phyloP scores from a whole-genome alignment of 2,888 invertebrate genomes.

The Netelia melanura region DNA sequence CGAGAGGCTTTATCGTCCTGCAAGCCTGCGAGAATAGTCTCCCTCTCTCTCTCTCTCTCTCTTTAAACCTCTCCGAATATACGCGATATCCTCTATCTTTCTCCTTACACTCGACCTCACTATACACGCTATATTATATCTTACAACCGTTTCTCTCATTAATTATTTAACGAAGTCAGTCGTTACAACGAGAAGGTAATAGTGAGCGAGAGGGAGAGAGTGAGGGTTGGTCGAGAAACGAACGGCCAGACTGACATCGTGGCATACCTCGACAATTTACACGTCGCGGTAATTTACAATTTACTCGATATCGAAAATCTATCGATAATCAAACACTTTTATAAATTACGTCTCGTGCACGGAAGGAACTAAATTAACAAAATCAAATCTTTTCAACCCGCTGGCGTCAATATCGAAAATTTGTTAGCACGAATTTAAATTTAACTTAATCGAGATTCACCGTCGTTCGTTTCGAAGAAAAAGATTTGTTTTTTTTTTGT shows the following conservation, averaged over 20 bases:
- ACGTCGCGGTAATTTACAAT: background rate
- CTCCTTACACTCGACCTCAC: background rate
- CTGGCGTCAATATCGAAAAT: too few species aligned
- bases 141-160: conserved; percentile 60
- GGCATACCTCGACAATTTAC: conserved; percentile 56
- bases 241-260: conserved; percentile 31
- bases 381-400: too few species aligned
- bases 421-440: too few species aligned
- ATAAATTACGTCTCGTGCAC: too few species aligned
- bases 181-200: conserved; percentile 53
- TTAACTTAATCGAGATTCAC: too few species aligned
- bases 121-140: conserved; percentile 47
- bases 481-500: too few species aligned
- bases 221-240: background rate
- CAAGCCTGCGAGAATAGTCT: conserved; percentile 22
- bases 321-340: too few species aligned
- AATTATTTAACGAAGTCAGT: conserved; percentile 69
- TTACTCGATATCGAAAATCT: too few species aligned
- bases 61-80: background rate
- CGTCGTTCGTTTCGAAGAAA: too few species aligned
- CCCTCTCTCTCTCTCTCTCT: conserved; percentile 17
- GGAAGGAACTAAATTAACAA: too few species aligned
- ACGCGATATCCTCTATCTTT: conserved; percentile 51
- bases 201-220: conserved; percentile 2
- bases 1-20: conserved; percentile 46